These are phyloP conservation scores for Rachycentron canadum DNA, from an alignment of 2,797 vertebrate species.

Conservation along the genomic window DNA sequence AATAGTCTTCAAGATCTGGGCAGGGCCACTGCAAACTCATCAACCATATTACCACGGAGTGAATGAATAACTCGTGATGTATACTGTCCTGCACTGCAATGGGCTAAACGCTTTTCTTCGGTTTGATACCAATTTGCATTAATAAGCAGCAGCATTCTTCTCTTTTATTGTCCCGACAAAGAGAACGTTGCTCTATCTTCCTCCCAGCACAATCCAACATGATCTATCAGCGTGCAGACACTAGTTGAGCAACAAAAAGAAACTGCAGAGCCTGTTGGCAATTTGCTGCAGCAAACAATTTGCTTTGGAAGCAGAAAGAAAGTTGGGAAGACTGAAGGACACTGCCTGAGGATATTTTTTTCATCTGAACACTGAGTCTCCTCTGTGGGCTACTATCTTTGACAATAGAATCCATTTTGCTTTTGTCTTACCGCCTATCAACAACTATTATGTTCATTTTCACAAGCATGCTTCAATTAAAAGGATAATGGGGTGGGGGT, in stretches of 20 bases:
- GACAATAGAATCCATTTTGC: constrained; percentile 47
- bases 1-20: constrained; percentile 64
- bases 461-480: constrained; percentile 35
- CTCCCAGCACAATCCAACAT: constrained; percentile 67
- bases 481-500: not conserved
- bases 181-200: constrained; percentile 65
- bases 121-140: constrained; percentile 79
- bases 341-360: constrained; percentile 62
- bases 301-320: constrained; percentile 79
- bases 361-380: constrained; percentile 47
- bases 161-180: constrained; percentile 74
- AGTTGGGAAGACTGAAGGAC: constrained; percentile 69
- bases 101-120: constrained; percentile 65
- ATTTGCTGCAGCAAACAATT: constrained; percentile 80
- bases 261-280: constrained; percentile 69
- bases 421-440: constrained; percentile 51
- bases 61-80: constrained; percentile 65
- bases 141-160: constrained; percentile 73
- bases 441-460: constrained; percentile 60
- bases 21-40: constrained; percentile 64
- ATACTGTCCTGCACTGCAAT: constrained; percentile 51
- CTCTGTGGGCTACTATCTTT: constrained; percentile 51
- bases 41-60: constrained; percentile 61
- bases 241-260: constrained; percentile 69
- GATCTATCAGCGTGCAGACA: constrained; percentile 72